Evolutionary conservation across 2,113 vertebrate species (phyloP), one percentile per base, ranked within the genome.

Genomic region (Brachypodius melanocephalos): DNA sequence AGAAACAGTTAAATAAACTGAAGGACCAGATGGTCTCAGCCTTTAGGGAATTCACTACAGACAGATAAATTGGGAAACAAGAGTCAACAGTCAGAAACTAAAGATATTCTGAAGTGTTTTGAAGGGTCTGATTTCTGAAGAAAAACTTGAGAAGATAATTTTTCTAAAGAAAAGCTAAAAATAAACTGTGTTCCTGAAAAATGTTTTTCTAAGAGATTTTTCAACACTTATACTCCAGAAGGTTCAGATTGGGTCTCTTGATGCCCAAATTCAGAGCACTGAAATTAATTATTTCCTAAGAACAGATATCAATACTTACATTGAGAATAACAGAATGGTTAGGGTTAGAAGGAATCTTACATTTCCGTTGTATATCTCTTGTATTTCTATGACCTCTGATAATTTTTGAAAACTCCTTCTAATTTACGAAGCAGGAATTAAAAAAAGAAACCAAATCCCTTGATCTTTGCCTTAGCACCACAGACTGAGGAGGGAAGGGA

Each of bases 21-120:
- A 96, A 94, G 75, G 79, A 95, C 87, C 97, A 96, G 96, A 96
- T 96, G 96, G 94, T 95, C 78, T 78, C 34, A 93, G 88, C 84
- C 95, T 96, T 89, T 49, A 72, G 95, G 93, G 95, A 94, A 92
- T 94, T 95, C 61, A 80, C 78, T 94, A 89, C 26, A 94, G 71
- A 90, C 49, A 96, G 69, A 96, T 90, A 91, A 82, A 83, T 54
- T 82, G 67, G 90, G 82, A 94, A 97, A 82, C 43, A 84, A 42
- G 52, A 94, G 65, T 92, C 88, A 96, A 92, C 65, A 95, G 83
- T 77, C 59, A 93, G 76, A 93, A 94, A 90, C 48, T 71, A 81
- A 94, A 88, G 88, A 93, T 93, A 77, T 61, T 95, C 79, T 92
- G 36, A 94, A 96, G 80, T 95, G 69, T 84, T 93, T 74, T 92